Evolutionary conservation across 2,888 invertebrate species (phyloP), one percentile per base, ranked within the genome.

Genomic region (Orthonychiurus folsomi): DNA sequence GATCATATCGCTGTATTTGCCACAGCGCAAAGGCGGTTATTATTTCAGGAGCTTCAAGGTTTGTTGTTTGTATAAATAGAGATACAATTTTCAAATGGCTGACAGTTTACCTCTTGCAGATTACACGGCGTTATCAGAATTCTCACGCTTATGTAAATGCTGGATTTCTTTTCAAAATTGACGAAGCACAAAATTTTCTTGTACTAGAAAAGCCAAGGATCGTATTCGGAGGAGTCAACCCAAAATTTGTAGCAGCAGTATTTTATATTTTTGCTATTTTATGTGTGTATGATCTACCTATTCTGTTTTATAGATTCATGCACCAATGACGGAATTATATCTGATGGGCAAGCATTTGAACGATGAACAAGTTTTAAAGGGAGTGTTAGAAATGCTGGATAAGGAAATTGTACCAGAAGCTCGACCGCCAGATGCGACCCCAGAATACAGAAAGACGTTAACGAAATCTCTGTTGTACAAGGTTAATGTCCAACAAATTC

Each of bases 381-480:
- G 77, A 61, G 84, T 84, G 0, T 73, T 88, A 21, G 74, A 75
- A 77, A 55, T 74, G 68, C 68, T 87, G 79, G 60, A 79, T 73
- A 66, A 77, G 0, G 88, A 91, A 76, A 64, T 93, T 0, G 74
- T 80, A 1, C 86, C 89, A 0, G 84, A 85, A 63, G 78, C 80
- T 18, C 76, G 80, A 20, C 80, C 84, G 0, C 85, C 87, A 0
- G 86, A 88, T 73, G 83, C 87, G 0, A 81, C 84, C 0, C 84
- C 86, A 0, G 79, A 78, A 50, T 90, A 86, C 73, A 81, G 89
- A 27, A 85, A 84, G 73, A 80, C 80, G 15, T 78, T 93, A 9
- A 87, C 90, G 0, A 79, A 86, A 62, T 82, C 85, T 3, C 78
- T 93, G n/a, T 85, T 92, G 74, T 93, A 90, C 76, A 92, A 90